Evolutionary conservation across 53 echinoderm and acorn worm genomes (phyloP), one percentile per base, ranked within the genome.

Genomic region (Actinopyga echinites): DNA sequence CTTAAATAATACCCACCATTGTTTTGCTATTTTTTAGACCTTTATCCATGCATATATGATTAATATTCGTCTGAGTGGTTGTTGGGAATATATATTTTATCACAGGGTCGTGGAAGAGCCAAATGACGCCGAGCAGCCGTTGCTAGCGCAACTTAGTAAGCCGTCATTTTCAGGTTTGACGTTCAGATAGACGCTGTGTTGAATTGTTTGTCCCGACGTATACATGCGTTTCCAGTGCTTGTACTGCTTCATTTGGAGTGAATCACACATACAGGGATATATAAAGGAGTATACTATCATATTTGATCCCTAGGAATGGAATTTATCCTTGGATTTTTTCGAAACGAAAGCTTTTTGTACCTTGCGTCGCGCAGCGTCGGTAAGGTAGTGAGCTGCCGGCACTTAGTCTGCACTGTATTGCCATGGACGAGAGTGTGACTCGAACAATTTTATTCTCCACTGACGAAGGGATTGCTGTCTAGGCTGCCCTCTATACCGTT

Each of bases 61-160:
- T 80, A 62, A 60, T 80, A 61, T 37, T 80, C 42, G 9, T 35
- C 36, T 36, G 22, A 62, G 22, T 80, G 42, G 60, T 37, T 15
- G 81, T 60, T 36, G 35, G 63, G 38, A 36, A 31, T 35, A 10
- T 60, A 59, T 60, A 40, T 10, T 61, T 44, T 37, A 22, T 12
- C 81, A 80, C 81, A 24, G 38, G 81, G 35, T 59, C 81, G 38
- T 80, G 81, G 60, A 61, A 59, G 81, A 80, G 81, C 31, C 81
- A 57, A 80, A 80, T 80, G 81, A 80, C 81, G 81, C 81, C 63
- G 61, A 62, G 44, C 81, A 37, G 62, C 62, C 81, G 81, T 80
- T 80, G 81, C 81, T 80, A 80, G 81, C 81, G 81, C 63, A 80
- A 80, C 81, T 80, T 62, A 38, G 81, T 80, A 80, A 80, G 60